phyloP scores from a whole-genome alignment of 2,113 vertebrate species.

The Leptodactylus fuscus region DNA sequence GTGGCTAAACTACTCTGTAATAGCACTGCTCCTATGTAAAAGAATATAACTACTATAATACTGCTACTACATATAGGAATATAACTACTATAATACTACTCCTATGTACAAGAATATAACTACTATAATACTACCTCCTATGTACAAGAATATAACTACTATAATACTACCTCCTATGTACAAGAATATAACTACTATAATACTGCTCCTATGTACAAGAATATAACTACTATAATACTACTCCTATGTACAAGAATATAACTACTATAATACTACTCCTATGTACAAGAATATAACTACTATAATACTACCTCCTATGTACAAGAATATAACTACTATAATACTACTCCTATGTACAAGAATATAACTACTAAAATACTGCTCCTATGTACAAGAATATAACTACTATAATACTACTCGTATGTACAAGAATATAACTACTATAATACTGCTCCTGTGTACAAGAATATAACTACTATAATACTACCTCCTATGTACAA shows the following conservation, averaged over 20 bases:
- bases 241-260: neutral
- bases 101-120: neutral
- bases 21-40: neutral
- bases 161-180: too few species aligned
- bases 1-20: too few species aligned
- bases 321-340: neutral
- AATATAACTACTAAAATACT: neutral
- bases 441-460: neutral
- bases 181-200: neutral
- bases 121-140: too few species aligned
- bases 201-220: neutral
- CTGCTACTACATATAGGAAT: neutral
- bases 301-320: neutral
- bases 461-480: slow-evolving; percentile 4
- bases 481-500: neutral
- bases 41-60: neutral
- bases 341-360: neutral
- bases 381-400: neutral
- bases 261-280: neutral
- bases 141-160: too few species aligned
- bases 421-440: slow-evolving; percentile 1
- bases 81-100: neutral
- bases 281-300: neutral
- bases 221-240: neutral
- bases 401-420: neutral